Base-by-base conservation (phyloP, 2,797 vertebrate genomes). In the Sylvia borin region DNA sequence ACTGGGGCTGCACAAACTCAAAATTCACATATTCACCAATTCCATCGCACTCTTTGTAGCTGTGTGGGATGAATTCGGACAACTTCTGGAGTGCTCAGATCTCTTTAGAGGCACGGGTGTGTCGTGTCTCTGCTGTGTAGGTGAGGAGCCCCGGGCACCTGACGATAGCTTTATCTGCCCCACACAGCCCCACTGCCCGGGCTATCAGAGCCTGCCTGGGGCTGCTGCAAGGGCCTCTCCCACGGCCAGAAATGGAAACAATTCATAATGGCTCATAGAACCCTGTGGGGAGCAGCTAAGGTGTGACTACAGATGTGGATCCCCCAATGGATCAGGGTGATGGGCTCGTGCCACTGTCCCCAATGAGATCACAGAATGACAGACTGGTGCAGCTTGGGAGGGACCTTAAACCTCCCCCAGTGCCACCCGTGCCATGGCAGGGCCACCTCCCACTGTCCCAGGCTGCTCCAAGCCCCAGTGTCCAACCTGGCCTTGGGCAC, bases 271-370 rank as follows among this genome's bases (percentile, higher is more conserved):
- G 2, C 38, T 48, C 47, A 51, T 3, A 11, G 83, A 48, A 13
- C 3, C 24, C 68, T 8, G 40, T 1, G 12, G 25, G 36, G 66
- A 73, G 40, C 17, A 62, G n/a, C 55, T n/a, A 11, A 29, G 47
- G 21, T 1, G 10, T 34, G 82, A 5, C n/a, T 2, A 1, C 4
- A 16, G 58, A 21, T 0, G 5, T 26, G n/a, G 55, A 26, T 22
- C 7, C 24, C 55, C 13, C 42, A 19, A 0, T 1, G 0, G 65
- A 13, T 48, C 45, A 3, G 0, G 5, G 50, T 0, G 13, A 40
- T 10, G 16, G 31, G 25, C 5, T 53, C 1, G 6, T 53, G 77
- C 24, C 31, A 3, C 47, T 4, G 29, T 24, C 43, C n/a, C 17
- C 1, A 1, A 1, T 11, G 50, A 60, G 70, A 11, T 32, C 55